These are phyloP conservation scores for Poeciliopsis turneri DNA, from an alignment of 2,797 vertebrate genomes.

Conservation along the genomic window DNA sequence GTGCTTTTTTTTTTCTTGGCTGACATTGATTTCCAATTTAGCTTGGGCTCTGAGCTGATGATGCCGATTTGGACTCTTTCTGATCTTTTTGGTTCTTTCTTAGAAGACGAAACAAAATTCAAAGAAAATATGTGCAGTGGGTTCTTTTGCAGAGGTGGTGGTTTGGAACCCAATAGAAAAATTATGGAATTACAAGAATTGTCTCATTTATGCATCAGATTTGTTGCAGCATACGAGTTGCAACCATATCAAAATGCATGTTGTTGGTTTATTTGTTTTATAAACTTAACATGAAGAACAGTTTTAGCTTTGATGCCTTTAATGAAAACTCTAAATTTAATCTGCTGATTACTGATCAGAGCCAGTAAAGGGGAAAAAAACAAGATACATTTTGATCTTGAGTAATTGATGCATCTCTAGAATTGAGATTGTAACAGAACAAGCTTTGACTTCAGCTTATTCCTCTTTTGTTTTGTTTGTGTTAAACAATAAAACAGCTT, in stretches of 20 bases:
- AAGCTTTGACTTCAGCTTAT: background rate
- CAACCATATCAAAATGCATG: background rate
- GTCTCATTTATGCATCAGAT: background rate
- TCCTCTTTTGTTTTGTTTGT: background rate
- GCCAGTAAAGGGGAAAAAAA: background rate
- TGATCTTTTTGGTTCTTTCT: background rate
- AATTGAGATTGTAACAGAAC: background rate
- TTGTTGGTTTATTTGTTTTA: background rate
- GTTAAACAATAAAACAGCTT: background rate
- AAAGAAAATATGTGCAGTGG: background rate
- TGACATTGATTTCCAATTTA: background rate
- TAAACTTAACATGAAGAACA: background rate
- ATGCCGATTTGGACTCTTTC: background rate
- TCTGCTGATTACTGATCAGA: background rate
- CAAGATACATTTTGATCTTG: background rate
- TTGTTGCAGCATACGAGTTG: too few relatives aligned
- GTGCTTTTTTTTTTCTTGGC: background rate
- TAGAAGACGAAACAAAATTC: background rate
- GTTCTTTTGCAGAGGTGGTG: background rate
- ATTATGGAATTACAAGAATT: background rate
- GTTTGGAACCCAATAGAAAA: background rate
- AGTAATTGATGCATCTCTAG: background rate
- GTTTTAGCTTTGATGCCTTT: background rate
- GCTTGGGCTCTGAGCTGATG: background rate
- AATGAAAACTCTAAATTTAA: background rate